Evolutionary conservation across 2,888 invertebrate genomes (phyloP), one percentile per base, ranked within the genome.

Genomic region (Andrena dorsata): DNA sequence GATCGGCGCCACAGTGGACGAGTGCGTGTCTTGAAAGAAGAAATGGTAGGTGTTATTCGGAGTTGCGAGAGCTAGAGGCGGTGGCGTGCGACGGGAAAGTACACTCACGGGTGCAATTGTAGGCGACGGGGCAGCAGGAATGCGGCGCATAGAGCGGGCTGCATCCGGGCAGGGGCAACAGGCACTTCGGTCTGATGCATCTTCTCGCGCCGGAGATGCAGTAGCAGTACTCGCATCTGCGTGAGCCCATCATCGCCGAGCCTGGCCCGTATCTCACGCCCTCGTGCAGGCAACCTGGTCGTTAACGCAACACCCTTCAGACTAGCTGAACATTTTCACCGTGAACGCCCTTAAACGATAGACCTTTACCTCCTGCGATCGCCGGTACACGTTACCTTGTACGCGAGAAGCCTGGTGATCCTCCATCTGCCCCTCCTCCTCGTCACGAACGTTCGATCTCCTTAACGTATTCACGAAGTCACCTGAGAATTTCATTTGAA

Each of bases 201-300:
- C 96, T 92, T 79, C 93, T 90, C 58, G 86, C 85, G 41, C 93
- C 92, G 84, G 91, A 92, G 88, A 97, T 96, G 92, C 98, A 98
- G 94, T 97, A 98, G 94, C 98, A 98, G 94, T 97, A 97, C 94
- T 97, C 97, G 94, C 98, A 98, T n/a, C 96, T 95, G 80, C 96
- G 95, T 23, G 96, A 95, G 4, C 97, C 96, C 86, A 96, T 95
- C 97, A 98, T 97, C 7, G 98, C 98, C 5, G 98, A 98, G 2
- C 97, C 97, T 65, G 97, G 96, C 23, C 96, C 96, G 94, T 96
- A 97, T 88, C 96, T 94, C 32, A 96, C 96, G 47, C 97, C 97
- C 87, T 96, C 96, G 87, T 95, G 95, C 90, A 96, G 94, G 93
- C 97, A 97, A 88, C 96, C 97, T 96, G 94, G 71, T 49, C 53